Evolutionary conservation across 2,888 invertebrate species (phyloP).

Genomic region (Leptinotarsa rubiginosa): DNA sequence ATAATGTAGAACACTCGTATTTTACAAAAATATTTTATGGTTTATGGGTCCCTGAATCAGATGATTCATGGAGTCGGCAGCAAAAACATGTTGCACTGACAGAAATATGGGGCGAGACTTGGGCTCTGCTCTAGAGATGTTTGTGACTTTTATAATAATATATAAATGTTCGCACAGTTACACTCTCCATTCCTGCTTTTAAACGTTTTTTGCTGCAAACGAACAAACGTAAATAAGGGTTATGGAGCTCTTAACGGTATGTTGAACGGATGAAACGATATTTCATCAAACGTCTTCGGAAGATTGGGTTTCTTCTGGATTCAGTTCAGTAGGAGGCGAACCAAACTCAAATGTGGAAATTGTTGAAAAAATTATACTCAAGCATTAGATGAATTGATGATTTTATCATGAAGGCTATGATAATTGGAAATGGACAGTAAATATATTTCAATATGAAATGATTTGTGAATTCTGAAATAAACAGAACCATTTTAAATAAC

Average conservation of each 20-base stretch:
- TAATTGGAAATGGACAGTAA: no score
- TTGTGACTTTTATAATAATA: slow-evolving; percentile 64
- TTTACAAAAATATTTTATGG: slow-evolving; percentile 27
- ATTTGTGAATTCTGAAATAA: no score
- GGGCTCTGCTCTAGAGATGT: slow-evolving; percentile 59
- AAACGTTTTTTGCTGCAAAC: slow-evolving; percentile 28
- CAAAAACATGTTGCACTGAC: slow-evolving; percentile 65
- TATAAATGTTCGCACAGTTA: slow-evolving; percentile 57
- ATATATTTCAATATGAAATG: no score
- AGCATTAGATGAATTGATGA: no score
- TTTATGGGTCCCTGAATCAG: slow-evolving; percentile 28
- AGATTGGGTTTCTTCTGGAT: neutral
- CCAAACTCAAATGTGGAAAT: no score
- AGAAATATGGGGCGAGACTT: slow-evolving; percentile 61
- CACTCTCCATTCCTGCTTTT: slow-evolving; percentile 32
- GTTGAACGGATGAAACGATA: slow-evolving; percentile 8
- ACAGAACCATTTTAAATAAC: no score
- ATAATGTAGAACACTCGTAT: slow-evolving; percentile 29
- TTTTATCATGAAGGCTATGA: no score
- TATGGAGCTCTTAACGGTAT: slow-evolving; percentile 19
- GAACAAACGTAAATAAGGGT: slow-evolving; percentile 26
- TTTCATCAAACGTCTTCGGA: neutral
- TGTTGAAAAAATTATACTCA: no score
- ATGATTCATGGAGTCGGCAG: slow-evolving; percentile 60
- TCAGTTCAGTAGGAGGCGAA: no score